Percentiles rank a stretch among this genome's conserved stretches.
phyloP scores from a whole-genome alignment of 2,888 invertebrate species.

The Choreutis nemorana region DNA sequence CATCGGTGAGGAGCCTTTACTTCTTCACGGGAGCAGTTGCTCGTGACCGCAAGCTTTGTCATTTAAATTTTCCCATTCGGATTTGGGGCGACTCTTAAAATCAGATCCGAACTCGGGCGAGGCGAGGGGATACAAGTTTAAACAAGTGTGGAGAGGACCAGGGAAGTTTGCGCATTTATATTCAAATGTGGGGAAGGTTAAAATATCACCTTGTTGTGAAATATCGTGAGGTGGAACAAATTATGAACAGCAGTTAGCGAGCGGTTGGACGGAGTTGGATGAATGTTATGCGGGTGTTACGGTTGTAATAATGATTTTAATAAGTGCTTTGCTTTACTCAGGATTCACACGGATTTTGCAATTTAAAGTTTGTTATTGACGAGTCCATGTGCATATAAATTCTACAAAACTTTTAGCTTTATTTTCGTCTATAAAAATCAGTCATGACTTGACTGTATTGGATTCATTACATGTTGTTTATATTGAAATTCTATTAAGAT shows the following conservation, averaged over 20 bases:
- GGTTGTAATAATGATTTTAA: too few relatives aligned
- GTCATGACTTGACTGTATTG: too few relatives aligned
- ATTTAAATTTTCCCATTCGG: slow-evolving; percentile 21
- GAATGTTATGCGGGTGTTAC: slow-evolving; percentile 20
- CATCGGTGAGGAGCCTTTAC: too few relatives aligned
- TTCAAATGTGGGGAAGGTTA: slow-evolving; percentile 48
- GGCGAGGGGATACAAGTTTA: slow-evolving; percentile 42
- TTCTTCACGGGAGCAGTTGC: slow-evolving; percentile 6
- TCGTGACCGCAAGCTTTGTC: slow-evolving; percentile 12
- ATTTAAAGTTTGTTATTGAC: too few relatives aligned
- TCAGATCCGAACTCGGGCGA: slow-evolving; percentile 31
- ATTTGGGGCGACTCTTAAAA: slow-evolving; percentile 38
- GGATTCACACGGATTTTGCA: too few relatives aligned
- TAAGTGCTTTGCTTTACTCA: too few relatives aligned
- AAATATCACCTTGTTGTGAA: slow-evolving; percentile 44
- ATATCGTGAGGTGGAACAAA: slow-evolving; percentile 31
- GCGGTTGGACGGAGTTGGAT: slow-evolving; percentile 19
- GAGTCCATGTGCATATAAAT: too few relatives aligned
- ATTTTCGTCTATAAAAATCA: too few relatives aligned
- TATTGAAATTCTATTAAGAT: too few relatives aligned
- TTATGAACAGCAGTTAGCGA: slow-evolving; percentile 53
- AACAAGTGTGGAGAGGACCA: too few relatives aligned
- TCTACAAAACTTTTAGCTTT: too few relatives aligned
- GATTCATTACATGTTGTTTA: too few relatives aligned
- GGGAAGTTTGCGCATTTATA: slow-evolving; percentile 52